Evolutionary conservation across 1,140 invertebrate species (phyloP).

Genomic region (Lepidurus arcticus): DNA sequence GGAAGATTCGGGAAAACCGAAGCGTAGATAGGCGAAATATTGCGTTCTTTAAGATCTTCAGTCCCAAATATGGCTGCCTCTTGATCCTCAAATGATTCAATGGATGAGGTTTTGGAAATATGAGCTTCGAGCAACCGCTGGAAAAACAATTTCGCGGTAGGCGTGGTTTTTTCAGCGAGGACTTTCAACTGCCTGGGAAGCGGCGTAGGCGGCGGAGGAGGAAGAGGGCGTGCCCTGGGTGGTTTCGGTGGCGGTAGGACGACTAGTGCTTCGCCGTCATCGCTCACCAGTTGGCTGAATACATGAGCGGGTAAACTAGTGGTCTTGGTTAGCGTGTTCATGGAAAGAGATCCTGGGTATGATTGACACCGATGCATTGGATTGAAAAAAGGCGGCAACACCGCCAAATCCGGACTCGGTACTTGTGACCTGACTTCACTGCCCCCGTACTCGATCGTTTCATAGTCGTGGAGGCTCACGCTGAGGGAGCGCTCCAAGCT

Average conservation of each 20-base stretch:
- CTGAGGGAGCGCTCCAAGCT: background rate
- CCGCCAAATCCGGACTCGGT: background rate
- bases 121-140: background rate
- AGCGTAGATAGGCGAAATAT: background rate
- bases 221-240: background rate
- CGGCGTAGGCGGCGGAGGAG: background rate
- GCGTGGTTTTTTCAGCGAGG: background rate
- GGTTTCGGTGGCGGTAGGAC: conserved; percentile 28
- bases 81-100: background rate
- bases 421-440: background rate
- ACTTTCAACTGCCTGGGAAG: background rate
- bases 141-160: conserved; percentile 3
- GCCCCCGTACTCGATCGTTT: background rate
- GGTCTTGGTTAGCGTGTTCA: background rate
- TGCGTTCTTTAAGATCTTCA: background rate
- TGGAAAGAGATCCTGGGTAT: background rate
- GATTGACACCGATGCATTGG: background rate
- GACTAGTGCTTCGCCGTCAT: background rate
- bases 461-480: background rate
- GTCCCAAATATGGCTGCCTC: background rate
- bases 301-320: background rate
- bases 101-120: background rate
- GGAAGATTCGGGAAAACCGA: background rate
- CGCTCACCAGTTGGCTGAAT: background rate
- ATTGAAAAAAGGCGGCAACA: background rate